Percentiles rank a stretch among this genome's conserved stretches.
Conservation (phyloP, 2,888 invertebrate genomes). For the Caenorhabditis angaria region DNA sequence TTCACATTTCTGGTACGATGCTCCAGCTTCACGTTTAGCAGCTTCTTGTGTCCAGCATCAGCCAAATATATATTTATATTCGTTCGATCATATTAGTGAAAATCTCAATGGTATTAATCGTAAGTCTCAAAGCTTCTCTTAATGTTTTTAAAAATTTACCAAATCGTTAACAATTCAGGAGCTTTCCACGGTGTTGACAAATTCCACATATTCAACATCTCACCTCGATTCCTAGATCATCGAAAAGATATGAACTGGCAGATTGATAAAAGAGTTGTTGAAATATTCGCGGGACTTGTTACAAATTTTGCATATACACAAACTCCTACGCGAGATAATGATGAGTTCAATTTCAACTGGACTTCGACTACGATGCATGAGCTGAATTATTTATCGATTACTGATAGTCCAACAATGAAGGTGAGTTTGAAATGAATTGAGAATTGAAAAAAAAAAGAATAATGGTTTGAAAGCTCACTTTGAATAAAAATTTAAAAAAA, state of each 20-base stretch:
- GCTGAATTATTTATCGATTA: slow-evolving; percentile 70
- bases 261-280: slow-evolving; percentile 70
- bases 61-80: slow-evolving; percentile 70
- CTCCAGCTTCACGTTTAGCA: slow-evolving; percentile 70
- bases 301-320: slow-evolving; percentile 68
- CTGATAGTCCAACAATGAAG: slow-evolving; percentile 69
- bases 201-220: slow-evolving; percentile 71
- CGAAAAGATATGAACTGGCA: slow-evolving; percentile 72
- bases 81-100: slow-evolving; percentile 72
- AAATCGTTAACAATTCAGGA: slow-evolving; percentile 45
- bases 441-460: too few relatives aligned
- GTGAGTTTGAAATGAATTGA: slow-evolving; percentile 12
- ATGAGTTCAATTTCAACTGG: slow-evolving; percentile 70
- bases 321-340: slow-evolving; percentile 68
- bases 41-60: slow-evolving; percentile 63
- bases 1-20: slow-evolving; percentile 72
- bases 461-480: too few relatives aligned
- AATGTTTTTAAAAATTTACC: slow-evolving; percentile 7
- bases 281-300: slow-evolving; percentile 71
- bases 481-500: too few relatives aligned
- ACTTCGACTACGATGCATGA: slow-evolving; percentile 57
- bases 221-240: slow-evolving; percentile 65
- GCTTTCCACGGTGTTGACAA: slow-evolving; percentile 72
- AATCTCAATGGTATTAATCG: slow-evolving; percentile 71
- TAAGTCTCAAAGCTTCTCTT: slow-evolving; percentile 25